A percentile compares a stretch with the other conserved stretches of the same genome.
These are phyloP conservation scores for Polyommatus icarus DNA, from an alignment of 2,888 invertebrate genomes.

Conservation along the genomic window DNA sequence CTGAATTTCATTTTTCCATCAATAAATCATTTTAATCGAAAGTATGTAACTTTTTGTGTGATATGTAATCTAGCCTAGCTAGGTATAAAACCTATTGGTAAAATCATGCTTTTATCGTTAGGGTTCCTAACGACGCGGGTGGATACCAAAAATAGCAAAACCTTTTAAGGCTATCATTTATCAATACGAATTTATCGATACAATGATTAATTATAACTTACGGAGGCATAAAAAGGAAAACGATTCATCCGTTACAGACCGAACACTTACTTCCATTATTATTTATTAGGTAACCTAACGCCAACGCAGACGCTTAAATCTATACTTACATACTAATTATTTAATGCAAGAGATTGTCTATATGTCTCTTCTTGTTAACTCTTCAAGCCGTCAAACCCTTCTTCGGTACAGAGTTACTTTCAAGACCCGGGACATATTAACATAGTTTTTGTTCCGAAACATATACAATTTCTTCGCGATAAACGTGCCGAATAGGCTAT, in stretches of 20 bases:
- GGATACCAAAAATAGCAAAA: conserved; percentile 7
- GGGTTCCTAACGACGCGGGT: background rate
- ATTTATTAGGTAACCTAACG: background rate
- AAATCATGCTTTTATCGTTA: background rate
- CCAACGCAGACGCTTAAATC: background rate
- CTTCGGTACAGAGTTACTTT: too few species aligned
- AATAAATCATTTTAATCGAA: background rate
- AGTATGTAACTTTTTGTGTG: background rate
- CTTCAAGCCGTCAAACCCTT: too few species aligned
- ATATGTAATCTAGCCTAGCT: too few species aligned
- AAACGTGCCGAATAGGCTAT: too few species aligned
- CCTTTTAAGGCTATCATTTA: background rate
- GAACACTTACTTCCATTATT: background rate
- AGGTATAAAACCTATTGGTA: too few species aligned
- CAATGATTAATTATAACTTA: background rate
- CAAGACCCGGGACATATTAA: too few species aligned
- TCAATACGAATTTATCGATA: conserved; percentile 10
- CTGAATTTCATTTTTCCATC: background rate
- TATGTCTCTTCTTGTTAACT: too few species aligned
- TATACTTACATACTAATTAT: too few species aligned
- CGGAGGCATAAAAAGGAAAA: background rate
- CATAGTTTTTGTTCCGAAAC: too few species aligned
- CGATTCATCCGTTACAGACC: background rate
- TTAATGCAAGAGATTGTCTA: too few species aligned
- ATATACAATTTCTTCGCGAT: too few species aligned